phyloP scores from a whole-genome alignment of 1,140 invertebrate genomes.

The Drosophila gunungcola region DNA sequence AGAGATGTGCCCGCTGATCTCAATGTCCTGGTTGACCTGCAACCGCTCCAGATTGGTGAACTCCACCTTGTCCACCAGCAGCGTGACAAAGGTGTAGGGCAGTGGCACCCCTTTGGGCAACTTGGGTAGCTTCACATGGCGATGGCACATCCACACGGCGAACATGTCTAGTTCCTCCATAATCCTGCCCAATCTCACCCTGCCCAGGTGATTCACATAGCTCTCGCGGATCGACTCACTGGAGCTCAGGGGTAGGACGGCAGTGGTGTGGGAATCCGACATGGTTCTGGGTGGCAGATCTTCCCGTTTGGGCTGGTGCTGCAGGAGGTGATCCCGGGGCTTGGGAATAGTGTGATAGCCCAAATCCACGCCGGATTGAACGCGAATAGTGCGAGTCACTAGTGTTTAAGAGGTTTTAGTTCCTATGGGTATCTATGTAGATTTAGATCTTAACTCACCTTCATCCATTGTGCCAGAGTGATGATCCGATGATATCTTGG shows the following conservation, averaged over 20 bases:
- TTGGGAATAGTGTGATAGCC: conserved; percentile 71
- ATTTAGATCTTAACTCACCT: conserved; percentile 15
- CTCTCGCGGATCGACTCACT: conserved; percentile 87
- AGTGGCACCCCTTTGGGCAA: conserved; percentile 85
- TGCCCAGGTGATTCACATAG: conserved; percentile 88
- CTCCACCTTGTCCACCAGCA: conserved; percentile 90
- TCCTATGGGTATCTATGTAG: background rate
- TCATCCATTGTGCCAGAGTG: conserved; percentile 43
- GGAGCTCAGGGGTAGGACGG: conserved; percentile 88
- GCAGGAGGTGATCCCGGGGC: conserved; percentile 65
- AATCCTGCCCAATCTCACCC: conserved; percentile 89
- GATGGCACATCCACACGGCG: conserved; percentile 89
- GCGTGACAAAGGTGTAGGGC: conserved; percentile 91
- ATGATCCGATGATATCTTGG: conserved; percentile 33
- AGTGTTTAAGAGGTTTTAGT: background rate
- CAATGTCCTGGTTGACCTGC: conserved; percentile 88
- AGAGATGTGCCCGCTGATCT: conserved; percentile 90
- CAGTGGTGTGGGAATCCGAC: conserved; percentile 89
- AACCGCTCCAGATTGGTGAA: conserved; percentile 85
- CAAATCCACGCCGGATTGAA: conserved; percentile 55
- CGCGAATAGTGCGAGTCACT: conserved; percentile 58
- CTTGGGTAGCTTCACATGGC: conserved; percentile 88
- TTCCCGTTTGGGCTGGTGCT: conserved; percentile 68
- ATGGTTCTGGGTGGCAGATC: conserved; percentile 85
- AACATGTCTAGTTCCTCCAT: conserved; percentile 93